Base-by-base conservation (phyloP, 2,113 vertebrate species). In the Heteronetta atricapilla region DNA sequence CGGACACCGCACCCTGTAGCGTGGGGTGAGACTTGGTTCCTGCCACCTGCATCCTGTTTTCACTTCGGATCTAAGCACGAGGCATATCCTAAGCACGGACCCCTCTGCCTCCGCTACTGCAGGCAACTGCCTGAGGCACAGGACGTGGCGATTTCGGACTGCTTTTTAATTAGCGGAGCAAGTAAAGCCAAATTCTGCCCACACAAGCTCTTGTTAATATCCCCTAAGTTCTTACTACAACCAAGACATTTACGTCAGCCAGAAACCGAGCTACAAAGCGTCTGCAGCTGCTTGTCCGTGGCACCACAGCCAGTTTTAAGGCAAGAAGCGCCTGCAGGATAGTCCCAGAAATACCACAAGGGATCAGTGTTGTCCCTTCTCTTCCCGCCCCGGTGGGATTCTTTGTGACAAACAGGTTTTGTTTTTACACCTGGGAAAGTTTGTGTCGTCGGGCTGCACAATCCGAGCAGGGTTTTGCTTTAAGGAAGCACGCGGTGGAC, bases 391-490 rank as follows among this genome's bases (percentile, higher is more conserved):
- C 53, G 28, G 48, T 42, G 59, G 29, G 36, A 42, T 29, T 60
- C n/a, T 29, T 44, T 31, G 50, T 40, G 70, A 60, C 48, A 90
- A 85, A 74, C 4, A 6, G 46, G 46, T 48, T 48, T 48, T 52
- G n/a, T 81, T 34, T 46, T 87, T 14, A 74, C 64, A 68, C 70
- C 56, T 78, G 79, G 15, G 66, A 22, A 82, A 44, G 70, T 38
- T 13, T 52, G 38, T 55, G 76, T 48, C 70, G 20, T 14, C 21
- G 66, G 70, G n/a, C 80, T 82, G 42, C 70, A 44, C 44, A 79
- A 31, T 67, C 64, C 44, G 79, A 94, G 64, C 58, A 46, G 83
- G 75, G 68, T 88, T 93, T 81, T 85, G 85, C 95, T 97, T 93
- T 86, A 91, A 96, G 93, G 62, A 94, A 94, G 68, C 11, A 44